Evolutionary conservation across 2,888 invertebrate species (phyloP), one percentile per base, ranked within the genome.

Genomic region (Lithophane ornitopus): DNA sequence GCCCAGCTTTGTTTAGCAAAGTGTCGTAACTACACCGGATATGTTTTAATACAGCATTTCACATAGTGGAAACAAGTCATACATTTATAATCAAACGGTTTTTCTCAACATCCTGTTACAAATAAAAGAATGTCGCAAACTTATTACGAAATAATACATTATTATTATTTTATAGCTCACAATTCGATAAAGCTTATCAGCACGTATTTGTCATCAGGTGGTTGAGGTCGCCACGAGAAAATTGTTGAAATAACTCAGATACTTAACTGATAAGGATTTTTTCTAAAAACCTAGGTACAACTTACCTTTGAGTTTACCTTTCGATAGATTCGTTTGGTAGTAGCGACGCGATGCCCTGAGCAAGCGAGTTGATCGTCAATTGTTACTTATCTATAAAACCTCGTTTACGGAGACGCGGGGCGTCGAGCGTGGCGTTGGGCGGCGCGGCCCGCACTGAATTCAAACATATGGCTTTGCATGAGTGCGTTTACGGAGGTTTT

Each of bases 181-280:
- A 59, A 54, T 72, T 70, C 76, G 88, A 87, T 87, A 87, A 81
- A 52, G 11, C 69, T 87, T 84, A 87, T 88, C 87, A 70, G 4
- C 28, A 44, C 4, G 19, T 54, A 82, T 78, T 82, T 75, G 77
- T 87, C 87, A 87, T 71, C 72, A 28, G 74, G 76, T 54, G 78
- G 63, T 76, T 80, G 46, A 82, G 80, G 74, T 77, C 67, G 67
- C 44, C 26, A 16, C 12, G 52, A 66, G 66, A 80, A 80, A 84
- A 71, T 83, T 46, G 46, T 63, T 71, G 16, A 46, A 80, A 78
- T 82, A 54, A 52, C 72, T 78, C 28, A 26, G n/a, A 62, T 65
- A 41, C 0, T 65, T 58, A 1, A 7, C 2, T 46, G 80, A 77
- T 77, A 74, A 74, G 12, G 28, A 9, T n/a, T 39, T 59, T 56